Percentiles rank a stretch among this genome's conserved stretches.
These are phyloP conservation scores for Strix occidentalis DNA, from an alignment of 2,797 vertebrate species.

Conservation along the genomic window DNA sequence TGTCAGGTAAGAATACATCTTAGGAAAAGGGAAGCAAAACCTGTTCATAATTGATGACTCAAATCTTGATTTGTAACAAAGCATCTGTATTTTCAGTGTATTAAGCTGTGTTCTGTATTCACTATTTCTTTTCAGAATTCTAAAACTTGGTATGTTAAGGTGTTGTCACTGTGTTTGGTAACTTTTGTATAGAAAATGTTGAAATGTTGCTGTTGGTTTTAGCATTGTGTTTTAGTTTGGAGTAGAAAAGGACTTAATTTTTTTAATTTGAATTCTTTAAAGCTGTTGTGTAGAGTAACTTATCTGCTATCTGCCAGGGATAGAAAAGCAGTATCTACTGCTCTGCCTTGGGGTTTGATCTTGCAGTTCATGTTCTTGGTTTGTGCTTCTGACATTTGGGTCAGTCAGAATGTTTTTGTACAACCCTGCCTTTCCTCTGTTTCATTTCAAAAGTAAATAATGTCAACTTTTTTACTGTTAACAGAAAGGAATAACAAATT, in stretches of 20 bases:
- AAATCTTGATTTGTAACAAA: neutral
- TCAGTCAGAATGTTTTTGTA: neutral
- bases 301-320: neutral
- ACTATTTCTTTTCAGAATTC: neutral
- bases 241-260: neutral
- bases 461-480: neutral
- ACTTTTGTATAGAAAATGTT: neutral
- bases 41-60: neutral
- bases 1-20: constrained; percentile 81
- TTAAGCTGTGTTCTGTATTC: neutral
- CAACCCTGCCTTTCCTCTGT: neutral
- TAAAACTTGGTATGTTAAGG: neutral
- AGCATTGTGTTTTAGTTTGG: neutral
- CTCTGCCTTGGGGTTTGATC: neutral
- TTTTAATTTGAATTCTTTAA: neutral
- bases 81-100: neutral
- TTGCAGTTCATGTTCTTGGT: neutral
- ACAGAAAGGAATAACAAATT: neutral
- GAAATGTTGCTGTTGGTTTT: neutral
- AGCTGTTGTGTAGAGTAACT: neutral
- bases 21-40: neutral
- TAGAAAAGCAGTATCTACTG: neutral
- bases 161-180: neutral
- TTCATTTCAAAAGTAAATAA: neutral
- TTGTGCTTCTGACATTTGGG: neutral